These are phyloP conservation scores for Canis aureus DNA, from an alignment of 2,113 vertebrate genomes.

Conservation along the genomic window DNA sequence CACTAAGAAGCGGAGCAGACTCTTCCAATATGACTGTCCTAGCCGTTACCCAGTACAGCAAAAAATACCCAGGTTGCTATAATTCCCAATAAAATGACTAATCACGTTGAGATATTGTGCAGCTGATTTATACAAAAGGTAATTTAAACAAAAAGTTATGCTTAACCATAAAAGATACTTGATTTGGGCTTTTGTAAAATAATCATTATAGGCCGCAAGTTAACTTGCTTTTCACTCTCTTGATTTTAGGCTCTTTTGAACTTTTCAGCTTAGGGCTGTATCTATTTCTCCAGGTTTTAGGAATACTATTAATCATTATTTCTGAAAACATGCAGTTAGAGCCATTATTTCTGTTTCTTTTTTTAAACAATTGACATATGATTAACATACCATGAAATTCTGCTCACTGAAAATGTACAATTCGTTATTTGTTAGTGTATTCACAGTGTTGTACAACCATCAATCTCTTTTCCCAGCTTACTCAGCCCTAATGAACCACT, in stretches of 20 bases:
- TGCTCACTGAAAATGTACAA: neutral
- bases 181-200: conserved; percentile 70
- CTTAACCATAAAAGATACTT: neutral
- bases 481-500: neutral
- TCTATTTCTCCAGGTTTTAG: conserved; percentile 66
- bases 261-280: conserved; percentile 72
- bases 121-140: neutral
- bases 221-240: conserved; percentile 66
- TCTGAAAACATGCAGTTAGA: conserved; percentile 12
- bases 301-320: conserved; percentile 21
- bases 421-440: neutral
- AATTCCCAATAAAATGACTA: conserved; percentile 5
- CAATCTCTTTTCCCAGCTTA: neutral
- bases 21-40: neutral
- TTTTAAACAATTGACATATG: neutral
- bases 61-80: neutral
- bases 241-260: conserved; percentile 53
- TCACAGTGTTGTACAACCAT: neutral
- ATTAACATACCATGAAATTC: neutral
- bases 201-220: conserved; percentile 61
- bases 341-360: neutral
- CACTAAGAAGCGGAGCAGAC: conserved; percentile 31
- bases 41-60: neutral
- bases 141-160: neutral
- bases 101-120: neutral